A percentile compares a stretch with the other conserved stretches of the same genome.
Conservation (phyloP, 2,888 invertebrate genomes). For the Acanthosepion pharaonis region DNA sequence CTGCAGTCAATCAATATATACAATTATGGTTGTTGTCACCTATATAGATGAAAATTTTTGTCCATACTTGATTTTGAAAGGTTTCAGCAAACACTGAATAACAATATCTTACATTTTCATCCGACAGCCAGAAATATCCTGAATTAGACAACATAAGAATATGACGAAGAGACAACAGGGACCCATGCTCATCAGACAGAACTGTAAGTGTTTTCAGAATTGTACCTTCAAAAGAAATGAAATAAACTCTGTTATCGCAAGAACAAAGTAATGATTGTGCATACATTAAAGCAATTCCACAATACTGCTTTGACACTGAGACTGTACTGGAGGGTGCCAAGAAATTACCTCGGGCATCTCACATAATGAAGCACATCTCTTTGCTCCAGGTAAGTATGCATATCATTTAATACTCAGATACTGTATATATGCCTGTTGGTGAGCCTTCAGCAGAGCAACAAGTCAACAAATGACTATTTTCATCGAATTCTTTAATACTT, state of each 20-base stretch:
- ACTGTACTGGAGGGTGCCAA: neutral
- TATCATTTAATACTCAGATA: neutral
- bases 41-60: neutral
- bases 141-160: neutral
- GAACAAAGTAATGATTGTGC: neutral
- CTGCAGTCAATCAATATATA: neutral
- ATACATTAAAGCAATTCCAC: neutral
- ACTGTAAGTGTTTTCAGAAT: constrained; percentile 34
- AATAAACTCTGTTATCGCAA: neutral
- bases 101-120: neutral
- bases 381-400: constrained; percentile 34
- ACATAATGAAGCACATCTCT: constrained; percentile 34
- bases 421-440: no score
- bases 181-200: neutral
- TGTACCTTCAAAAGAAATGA: neutral
- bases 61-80: constrained; percentile 37
- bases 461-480: neutral
- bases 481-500: constrained; percentile 36
- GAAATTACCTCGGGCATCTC: neutral
- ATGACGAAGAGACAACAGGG: neutral
- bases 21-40: neutral
- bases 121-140: neutral
- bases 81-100: neutral
- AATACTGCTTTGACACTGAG: neutral
- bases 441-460: neutral